Conservation (phyloP, 2,797 vertebrate genomes). For the Centroberyx gerrardi region DNA sequence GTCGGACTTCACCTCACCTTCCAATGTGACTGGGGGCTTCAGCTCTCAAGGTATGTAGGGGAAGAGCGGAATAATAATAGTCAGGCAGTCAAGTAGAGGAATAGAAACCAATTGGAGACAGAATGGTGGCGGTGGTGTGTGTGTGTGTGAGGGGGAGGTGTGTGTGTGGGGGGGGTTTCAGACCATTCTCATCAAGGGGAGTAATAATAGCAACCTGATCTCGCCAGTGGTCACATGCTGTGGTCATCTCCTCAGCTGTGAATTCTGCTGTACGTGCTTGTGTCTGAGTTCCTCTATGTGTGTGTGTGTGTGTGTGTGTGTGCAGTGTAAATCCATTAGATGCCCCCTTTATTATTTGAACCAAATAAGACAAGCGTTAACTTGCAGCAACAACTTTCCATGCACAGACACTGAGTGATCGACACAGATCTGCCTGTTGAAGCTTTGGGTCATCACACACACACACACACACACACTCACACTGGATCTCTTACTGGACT, state of each 20-base stretch:
- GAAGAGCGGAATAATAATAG: slow-evolving; percentile 6
- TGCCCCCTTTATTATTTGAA: slow-evolving; percentile 5
- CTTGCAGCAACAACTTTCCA: not conserved
- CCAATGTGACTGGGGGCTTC: slow-evolving; percentile 33
- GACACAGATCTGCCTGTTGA: not conserved
- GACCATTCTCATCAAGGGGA: slow-evolving; percentile 51
- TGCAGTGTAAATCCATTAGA: slow-evolving; percentile 21
- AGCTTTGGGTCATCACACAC: not conserved
- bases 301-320: not conserved
- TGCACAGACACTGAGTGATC: too few species aligned
- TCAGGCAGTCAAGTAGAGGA: slow-evolving; percentile 36
- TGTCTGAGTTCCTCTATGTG: slow-evolving; percentile 32
- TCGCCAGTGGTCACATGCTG: slow-evolving; percentile 56
- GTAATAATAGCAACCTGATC: slow-evolving; percentile 69
- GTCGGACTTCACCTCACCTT: slow-evolving; percentile 28
- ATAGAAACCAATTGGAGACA: slow-evolving; percentile 26
- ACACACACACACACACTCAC: slow-evolving; percentile 14
- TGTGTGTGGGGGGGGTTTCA: slow-evolving; percentile 13
- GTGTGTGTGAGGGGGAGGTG: too few species aligned
- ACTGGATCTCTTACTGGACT: slow-evolving; percentile 6
- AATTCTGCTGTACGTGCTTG: slow-evolving; percentile 55
- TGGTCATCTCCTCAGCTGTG: slow-evolving; percentile 57
- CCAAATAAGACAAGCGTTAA: slow-evolving; percentile 24
- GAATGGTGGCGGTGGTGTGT: not conserved
- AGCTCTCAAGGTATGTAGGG: slow-evolving; percentile 41